phyloP scores from a whole-genome alignment of 2,888 invertebrate species.

The Spilosoma lubricipeda region DNA sequence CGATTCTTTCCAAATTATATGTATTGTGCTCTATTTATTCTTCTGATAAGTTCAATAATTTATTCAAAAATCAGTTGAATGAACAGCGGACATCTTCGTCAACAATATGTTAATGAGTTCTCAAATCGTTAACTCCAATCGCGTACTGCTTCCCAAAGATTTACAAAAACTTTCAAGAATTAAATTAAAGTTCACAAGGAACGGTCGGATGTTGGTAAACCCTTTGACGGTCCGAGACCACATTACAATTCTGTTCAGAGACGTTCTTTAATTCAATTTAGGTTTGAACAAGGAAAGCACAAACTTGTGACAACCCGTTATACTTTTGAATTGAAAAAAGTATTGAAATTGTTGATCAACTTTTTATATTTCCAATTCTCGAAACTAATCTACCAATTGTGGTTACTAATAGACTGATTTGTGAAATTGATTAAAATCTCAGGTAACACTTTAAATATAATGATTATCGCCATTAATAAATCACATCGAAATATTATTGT shows the following conservation, averaged over 20 bases:
- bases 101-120: conserved; percentile 13
- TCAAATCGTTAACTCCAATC: conserved; percentile 13
- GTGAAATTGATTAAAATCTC: not conserved
- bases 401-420: not conserved
- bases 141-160: conserved; percentile 9
- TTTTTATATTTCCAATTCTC: not conserved
- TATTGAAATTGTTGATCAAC: not conserved
- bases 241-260: conserved; percentile 37
- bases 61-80: not conserved
- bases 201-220: conserved; percentile 23
- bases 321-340: conserved; percentile 24
- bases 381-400: not conserved
- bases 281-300: conserved; percentile 27
- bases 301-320: conserved; percentile 30
- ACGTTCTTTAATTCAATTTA: conserved; percentile 44
- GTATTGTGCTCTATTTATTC: not conserved
- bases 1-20: not conserved
- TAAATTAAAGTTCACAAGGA: conserved; percentile 36
- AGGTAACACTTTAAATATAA: too few species aligned
- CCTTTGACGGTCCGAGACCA: conserved; percentile 29
- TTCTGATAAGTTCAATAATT: not conserved
- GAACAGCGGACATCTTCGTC: not conserved
- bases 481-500: too few species aligned
- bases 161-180: conserved; percentile 33
- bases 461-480: too few species aligned